Evolutionary conservation across 2,888 invertebrate genomes (phyloP).

Genomic region (Agrochola macilenta): DNA sequence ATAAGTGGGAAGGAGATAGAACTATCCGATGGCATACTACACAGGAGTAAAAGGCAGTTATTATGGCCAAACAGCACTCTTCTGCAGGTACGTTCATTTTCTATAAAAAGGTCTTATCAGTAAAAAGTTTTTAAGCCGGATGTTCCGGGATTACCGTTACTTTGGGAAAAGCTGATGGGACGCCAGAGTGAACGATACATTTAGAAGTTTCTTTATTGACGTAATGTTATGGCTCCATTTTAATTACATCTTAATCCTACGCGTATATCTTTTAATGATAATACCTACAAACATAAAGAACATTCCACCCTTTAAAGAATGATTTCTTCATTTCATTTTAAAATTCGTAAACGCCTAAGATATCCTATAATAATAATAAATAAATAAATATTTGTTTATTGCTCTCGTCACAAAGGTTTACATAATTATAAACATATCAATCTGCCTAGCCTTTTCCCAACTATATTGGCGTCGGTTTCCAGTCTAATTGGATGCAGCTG

Average conservation of each 20-base stretch:
- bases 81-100: constrained; percentile 76
- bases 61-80: constrained; percentile 81
- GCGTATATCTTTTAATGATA: not conserved
- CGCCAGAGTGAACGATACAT: not conserved
- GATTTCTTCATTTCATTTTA: not conserved
- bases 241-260: not conserved
- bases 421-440: too few relatives aligned
- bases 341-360: not conserved
- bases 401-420: too few relatives aligned
- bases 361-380: too few relatives aligned
- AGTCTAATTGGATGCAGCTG: too few relatives aligned
- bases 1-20: constrained; percentile 66
- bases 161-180: not conserved
- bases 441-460: too few relatives aligned
- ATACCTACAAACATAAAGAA: not conserved
- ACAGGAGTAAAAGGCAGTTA: constrained; percentile 79
- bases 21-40: constrained; percentile 64
- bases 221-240: not conserved
- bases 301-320: not conserved
- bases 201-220: not conserved
- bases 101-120: not conserved
- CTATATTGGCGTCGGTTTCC: too few relatives aligned
- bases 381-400: too few relatives aligned
- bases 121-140: constrained; percentile 19
- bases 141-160: constrained; percentile 10